Percentiles rank a stretch among this genome's conserved stretches.
Evolutionary conservation across 23 tunicate species (phyloP).

Genomic region (Halocynthia aurantium): DNA sequence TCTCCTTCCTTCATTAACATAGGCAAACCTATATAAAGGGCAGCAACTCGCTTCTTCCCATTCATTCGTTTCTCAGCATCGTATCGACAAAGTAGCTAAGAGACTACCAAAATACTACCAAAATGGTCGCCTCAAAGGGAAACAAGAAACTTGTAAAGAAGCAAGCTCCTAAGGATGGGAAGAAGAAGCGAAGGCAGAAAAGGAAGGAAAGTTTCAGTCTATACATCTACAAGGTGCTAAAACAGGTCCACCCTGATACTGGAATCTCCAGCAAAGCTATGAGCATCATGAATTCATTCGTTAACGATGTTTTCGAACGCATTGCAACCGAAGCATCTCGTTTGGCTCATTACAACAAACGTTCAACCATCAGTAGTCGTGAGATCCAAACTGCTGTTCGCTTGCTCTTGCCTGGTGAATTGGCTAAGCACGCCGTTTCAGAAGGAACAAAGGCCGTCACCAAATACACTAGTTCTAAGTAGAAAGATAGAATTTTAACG

Average conservation of each 20-base stretch:
- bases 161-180: constrained; percentile 39
- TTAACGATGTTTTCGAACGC: constrained; percentile 23
- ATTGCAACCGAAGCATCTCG: constrained; percentile 27
- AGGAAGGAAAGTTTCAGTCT: constrained; percentile 13
- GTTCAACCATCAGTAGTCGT: constrained; percentile 20
- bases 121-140: constrained; percentile 40
- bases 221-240: constrained; percentile 14
- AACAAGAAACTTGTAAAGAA: constrained; percentile 45
- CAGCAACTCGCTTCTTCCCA: too few relatives aligned
- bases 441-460: constrained; percentile 28
- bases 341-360: constrained; percentile 28
- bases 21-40: too few relatives aligned
- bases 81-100: too few relatives aligned
- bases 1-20: too few relatives aligned
- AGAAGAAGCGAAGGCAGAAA: constrained; percentile 34
- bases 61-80: too few relatives aligned
- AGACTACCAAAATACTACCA: not conserved
- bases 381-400: constrained; percentile 31
- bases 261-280: constrained; percentile 32
- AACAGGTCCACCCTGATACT: constrained; percentile 35
- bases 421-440: constrained; percentile 27
- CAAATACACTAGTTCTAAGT: constrained; percentile 20
- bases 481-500: not conserved
- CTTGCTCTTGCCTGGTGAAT: constrained; percentile 21
- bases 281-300: constrained; percentile 38